A percentile compares a stretch with the other conserved stretches of the same genome.
Conservation (phyloP, 2,113 vertebrate genomes). For the Lipophrys pholis region DNA sequence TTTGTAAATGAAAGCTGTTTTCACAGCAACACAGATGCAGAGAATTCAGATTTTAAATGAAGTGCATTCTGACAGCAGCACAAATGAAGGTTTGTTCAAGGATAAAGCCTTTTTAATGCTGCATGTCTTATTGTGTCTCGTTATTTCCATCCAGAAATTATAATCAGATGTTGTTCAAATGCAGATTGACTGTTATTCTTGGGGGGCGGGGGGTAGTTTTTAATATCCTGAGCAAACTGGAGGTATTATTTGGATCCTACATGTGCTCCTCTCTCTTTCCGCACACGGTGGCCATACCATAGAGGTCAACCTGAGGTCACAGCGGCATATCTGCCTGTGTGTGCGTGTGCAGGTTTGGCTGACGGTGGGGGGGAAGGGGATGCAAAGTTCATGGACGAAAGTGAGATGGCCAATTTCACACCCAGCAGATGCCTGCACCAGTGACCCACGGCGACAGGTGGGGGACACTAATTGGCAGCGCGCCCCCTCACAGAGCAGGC, state of each 20-base stretch:
- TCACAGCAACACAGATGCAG: no score
- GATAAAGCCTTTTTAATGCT: no score
- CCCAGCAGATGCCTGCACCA: constrained; percentile 74
- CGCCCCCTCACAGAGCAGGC: constrained; percentile 48
- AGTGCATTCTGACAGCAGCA: no score
- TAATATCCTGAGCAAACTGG: constrained; percentile 3
- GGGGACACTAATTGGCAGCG: constrained; percentile 77
- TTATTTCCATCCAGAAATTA: no score
- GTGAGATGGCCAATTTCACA: constrained; percentile 77
- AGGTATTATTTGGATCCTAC: constrained; percentile 42
- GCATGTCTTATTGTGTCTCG: no score
- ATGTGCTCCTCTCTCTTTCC: neutral
- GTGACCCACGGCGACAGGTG: constrained; percentile 80
- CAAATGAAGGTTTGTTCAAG: no score
- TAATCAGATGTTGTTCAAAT: no score
- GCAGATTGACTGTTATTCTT: constrained; percentile 1
- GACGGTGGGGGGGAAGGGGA: constrained; percentile 17
- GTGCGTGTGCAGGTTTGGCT: neutral
- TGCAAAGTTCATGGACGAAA: constrained; percentile 76
- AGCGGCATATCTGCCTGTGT: constrained; percentile 21
- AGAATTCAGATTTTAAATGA: no score
- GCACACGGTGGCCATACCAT: constrained; percentile 61
- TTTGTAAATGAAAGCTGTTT: constrained; percentile 12
- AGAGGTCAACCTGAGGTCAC: constrained; percentile 60
- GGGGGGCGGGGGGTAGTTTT: neutral